phyloP scores from a whole-genome alignment of 2,113 vertebrate genomes.

The Cebidichthys violaceus region DNA sequence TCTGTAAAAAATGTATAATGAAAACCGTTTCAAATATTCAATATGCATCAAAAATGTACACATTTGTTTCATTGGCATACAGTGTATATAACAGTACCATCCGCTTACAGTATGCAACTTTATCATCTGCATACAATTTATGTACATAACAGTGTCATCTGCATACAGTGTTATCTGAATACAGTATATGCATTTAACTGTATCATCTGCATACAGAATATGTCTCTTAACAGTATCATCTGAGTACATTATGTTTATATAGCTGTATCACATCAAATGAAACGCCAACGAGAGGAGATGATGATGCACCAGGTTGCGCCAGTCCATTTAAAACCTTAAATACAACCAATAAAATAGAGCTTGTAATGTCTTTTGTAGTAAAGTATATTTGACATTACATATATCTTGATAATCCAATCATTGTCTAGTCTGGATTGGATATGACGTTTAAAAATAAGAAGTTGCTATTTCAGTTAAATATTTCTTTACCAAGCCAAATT shows the following conservation, averaged over 20 bases:
- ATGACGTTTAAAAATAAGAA: neutral
- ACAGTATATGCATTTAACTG: neutral
- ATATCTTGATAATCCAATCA: neutral
- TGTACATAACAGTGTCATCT: neutral
- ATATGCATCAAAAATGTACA: neutral
- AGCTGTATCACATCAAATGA: neutral
- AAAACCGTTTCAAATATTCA: neutral
- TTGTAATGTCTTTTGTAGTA: neutral
- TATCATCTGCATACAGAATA: too few relatives aligned
- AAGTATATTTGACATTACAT: neutral
- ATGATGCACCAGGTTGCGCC: neutral
- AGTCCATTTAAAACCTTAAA: neutral
- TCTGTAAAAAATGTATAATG: neutral
- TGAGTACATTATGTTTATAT: neutral
- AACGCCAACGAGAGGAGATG: neutral
- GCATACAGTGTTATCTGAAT: neutral
- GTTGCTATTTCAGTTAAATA: neutral
- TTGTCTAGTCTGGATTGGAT: neutral
- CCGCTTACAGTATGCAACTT: neutral
- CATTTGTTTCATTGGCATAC: neutral
- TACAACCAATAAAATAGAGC: neutral
- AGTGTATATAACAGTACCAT: neutral
- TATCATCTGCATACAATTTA: neutral
- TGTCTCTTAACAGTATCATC: neutral
- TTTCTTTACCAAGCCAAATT: neutral